Base-by-base conservation (phyloP, 2,113 vertebrate genomes). In the Parus major region DNA sequence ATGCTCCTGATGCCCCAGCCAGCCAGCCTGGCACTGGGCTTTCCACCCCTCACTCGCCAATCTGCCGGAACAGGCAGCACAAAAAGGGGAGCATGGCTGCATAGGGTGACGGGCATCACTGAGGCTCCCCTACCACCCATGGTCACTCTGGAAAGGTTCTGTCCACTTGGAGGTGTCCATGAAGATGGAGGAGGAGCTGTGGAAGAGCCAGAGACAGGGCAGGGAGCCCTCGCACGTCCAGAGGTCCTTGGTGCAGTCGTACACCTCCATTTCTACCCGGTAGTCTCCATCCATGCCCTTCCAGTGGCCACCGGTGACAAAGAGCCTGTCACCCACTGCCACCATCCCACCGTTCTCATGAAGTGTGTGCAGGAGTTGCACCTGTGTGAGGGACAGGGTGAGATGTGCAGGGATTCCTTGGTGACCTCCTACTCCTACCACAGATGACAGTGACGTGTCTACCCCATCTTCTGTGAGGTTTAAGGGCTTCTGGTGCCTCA, bases 271-370 rank as follows among this genome's bases (percentile, higher is more conserved):
- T 85, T 99, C 99, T 53, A 99, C 99, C 1, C 94, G 98, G 73
- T 99, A 99, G 95, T 99, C 99, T 0, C 99, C 99, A 0, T 99
- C 99, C 98, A 99, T 98, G 19, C 99, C 99, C 90, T 99, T 99
- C 99, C 99, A 99, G 91, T 99, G 99, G 60, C 99, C 99, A 0
- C 99, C 99, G 0, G 99, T 99, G 92, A 99, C 97, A 2, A 98
- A 99, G 20, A 99, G 97, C 21, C 94, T 92, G 3, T 98, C 96
- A 0, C 98, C 98, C 96, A 99, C 96, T 0, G 98, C 84, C 55
- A 99, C 99, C 94, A 99, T 97, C 2, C 98, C 98, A 0, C 99
- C 99, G 0, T 99, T 99, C 97, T 99, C 99, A 3, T 99, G 99
- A 12, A 99, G 98, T 5, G 97, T 99, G 94, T 99, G 99, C 24